phyloP scores from a whole-genome alignment of 2,113 vertebrate species.

The Myotis brandtii region DNA sequence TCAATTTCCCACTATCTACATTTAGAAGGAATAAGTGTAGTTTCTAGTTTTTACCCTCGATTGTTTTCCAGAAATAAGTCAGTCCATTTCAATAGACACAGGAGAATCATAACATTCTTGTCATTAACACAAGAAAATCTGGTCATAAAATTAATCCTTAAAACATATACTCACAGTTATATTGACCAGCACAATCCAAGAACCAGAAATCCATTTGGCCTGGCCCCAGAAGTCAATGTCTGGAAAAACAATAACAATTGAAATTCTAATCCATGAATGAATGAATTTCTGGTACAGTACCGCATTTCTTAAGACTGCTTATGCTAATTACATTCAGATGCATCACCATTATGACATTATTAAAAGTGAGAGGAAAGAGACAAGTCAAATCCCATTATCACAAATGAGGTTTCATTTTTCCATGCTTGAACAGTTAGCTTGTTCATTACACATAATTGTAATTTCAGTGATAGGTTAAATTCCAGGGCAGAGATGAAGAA shows the following conservation, averaged over 20 bases:
- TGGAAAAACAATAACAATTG: slow-evolving; percentile 71
- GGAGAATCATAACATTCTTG: background rate
- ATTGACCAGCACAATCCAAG: slow-evolving; percentile 46
- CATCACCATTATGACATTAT: slow-evolving; percentile 66
- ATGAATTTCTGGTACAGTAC: slow-evolving; percentile 59
- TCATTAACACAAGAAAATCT: slow-evolving; percentile 31
- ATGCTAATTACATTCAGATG: slow-evolving; percentile 71
- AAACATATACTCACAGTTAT: slow-evolving; percentile 52
- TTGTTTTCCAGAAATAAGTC: background rate
- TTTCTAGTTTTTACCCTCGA: slow-evolving; percentile 16
- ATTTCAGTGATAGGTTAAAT: slow-evolving; percentile 56
- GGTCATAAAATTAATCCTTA: slow-evolving; percentile 40
- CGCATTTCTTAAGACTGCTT: slow-evolving; percentile 66
- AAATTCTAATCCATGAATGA: slow-evolving; percentile 63
- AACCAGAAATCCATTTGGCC: slow-evolving; percentile 64
- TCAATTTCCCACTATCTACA: background rate
- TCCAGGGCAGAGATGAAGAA: slow-evolving; percentile 62
- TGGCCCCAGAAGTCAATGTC: slow-evolving; percentile 48
- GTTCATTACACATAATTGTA: slow-evolving; percentile 34
- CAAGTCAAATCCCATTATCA: slow-evolving; percentile 73
- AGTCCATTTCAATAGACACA: background rate
- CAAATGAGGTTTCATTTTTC: slow-evolving; percentile 68
- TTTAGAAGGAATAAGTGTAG: background rate
- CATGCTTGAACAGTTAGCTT: slow-evolving; percentile 62
- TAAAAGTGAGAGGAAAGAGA: slow-evolving; percentile 76